Evolutionary conservation across 2,888 invertebrate genomes (phyloP).

Genomic region (Netelia melanura): DNA sequence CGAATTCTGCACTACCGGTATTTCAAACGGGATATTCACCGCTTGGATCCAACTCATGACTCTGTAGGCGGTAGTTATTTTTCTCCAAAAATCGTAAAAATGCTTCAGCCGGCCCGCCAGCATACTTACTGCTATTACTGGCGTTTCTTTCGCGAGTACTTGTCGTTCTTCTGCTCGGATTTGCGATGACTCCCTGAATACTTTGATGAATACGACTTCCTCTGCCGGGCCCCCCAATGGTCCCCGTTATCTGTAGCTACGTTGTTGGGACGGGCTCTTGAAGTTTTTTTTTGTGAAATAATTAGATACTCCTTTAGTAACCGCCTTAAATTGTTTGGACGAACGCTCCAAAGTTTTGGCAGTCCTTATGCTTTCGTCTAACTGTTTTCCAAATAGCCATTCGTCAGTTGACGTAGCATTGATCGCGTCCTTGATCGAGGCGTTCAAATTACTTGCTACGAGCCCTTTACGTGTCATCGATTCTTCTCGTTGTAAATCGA

Average conservation of each 20-base stretch:
- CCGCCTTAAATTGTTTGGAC: conserved; percentile 50
- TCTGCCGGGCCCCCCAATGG: conserved; percentile 40
- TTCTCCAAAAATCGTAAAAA: conserved; percentile 41
- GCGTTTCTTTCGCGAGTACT: too few relatives aligned
- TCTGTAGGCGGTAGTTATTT: conserved; percentile 39
- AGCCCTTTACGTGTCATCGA: conserved; percentile 56
- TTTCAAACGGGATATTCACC: conserved; percentile 43
- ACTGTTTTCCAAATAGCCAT: conserved; percentile 62
- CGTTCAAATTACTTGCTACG: conserved; percentile 51
- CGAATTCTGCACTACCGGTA: conserved; percentile 27
- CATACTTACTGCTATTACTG: conserved; percentile 49
- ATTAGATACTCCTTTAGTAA: too few relatives aligned
- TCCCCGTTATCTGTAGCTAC: too few relatives aligned
- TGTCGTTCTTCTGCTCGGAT: conserved; percentile 39
- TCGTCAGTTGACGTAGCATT: conserved; percentile 57
- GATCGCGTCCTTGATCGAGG: conserved; percentile 58
- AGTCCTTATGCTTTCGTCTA: conserved; percentile 54
- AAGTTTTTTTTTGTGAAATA: too few relatives aligned
- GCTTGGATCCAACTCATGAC: conserved; percentile 47
- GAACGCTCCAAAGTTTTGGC: conserved; percentile 57
- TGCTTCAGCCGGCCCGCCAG: conserved; percentile 38
- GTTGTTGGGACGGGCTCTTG: too few relatives aligned
- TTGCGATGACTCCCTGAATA: conserved; percentile 29
- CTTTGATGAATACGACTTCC: conserved; percentile 37
- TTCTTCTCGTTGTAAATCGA: conserved; percentile 65